Conservation (phyloP, 2,113 vertebrate species). For the Macrotis lagotis region DNA sequence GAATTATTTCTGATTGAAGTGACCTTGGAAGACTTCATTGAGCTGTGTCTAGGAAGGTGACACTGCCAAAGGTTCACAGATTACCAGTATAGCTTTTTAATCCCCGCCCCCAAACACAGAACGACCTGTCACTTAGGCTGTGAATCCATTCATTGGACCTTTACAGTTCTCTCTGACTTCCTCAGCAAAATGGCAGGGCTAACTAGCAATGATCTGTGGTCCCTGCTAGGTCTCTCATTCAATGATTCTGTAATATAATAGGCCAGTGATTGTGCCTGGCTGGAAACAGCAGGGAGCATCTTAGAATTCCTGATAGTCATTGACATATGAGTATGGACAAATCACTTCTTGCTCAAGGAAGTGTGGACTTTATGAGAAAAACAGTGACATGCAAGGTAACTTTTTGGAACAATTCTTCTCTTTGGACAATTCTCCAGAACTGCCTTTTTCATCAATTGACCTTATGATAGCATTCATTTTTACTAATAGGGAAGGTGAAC, state of each 20-base stretch:
- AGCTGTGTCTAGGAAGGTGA: not conserved
- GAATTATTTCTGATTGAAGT: not conserved
- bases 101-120: not conserved
- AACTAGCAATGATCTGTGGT: not conserved
- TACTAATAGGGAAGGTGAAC: not conserved
- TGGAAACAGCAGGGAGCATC: not conserved
- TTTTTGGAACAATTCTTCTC: not conserved
- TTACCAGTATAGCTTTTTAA: too few species aligned
- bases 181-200: not conserved
- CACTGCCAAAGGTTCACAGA: not conserved
- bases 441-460: not conserved
- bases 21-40: not conserved
- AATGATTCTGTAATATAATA: too few species aligned
- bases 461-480: not conserved
- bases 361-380: not conserved
- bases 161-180: not conserved
- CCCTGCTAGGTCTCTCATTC: too few species aligned
- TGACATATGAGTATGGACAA: not conserved
- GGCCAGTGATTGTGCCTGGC: not conserved
- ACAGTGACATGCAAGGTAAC: not conserved
- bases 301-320: not conserved
- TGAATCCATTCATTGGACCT: not conserved
- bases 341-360: not conserved
- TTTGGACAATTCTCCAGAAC: not conserved
- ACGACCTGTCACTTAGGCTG: not conserved